Evolutionary conservation across 2,888 invertebrate genomes (phyloP).

Genomic region (Synergus umbraculus): DNA sequence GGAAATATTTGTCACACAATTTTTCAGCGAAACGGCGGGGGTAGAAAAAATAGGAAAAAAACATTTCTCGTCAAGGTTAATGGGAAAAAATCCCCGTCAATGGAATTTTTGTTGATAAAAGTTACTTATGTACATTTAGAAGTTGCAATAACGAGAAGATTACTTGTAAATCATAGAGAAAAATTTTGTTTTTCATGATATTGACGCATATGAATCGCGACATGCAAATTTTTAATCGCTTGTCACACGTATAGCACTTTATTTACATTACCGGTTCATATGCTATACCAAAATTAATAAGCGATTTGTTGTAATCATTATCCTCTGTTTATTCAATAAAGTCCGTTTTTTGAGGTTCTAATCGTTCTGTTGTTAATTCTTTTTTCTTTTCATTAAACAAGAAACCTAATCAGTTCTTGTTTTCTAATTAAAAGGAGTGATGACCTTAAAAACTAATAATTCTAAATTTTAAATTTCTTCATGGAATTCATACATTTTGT

Average conservation of each 20-base stretch:
- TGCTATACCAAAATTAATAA: not conserved
- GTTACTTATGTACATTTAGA: not conserved
- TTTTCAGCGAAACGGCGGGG: not conserved
- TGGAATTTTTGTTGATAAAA: not conserved
- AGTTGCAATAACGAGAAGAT: not conserved
- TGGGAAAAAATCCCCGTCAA: not conserved
- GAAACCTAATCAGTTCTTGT: not conserved
- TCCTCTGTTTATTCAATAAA: not conserved
- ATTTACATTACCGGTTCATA: not conserved
- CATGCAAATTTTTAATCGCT: conserved; percentile 36
- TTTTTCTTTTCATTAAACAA: not conserved
- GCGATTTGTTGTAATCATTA: not conserved
- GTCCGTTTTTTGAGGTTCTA: not conserved
- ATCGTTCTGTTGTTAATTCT: not conserved
- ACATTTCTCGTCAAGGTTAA: not conserved
- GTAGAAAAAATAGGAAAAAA: conserved; percentile 1
- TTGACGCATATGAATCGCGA: conserved; percentile 24
- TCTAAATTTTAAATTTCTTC: not conserved
- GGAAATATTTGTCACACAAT: not conserved
- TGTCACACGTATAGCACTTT: conserved; percentile 1
- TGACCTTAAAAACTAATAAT: not conserved
- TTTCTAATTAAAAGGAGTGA: not conserved
- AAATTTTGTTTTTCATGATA: conserved; percentile 32
- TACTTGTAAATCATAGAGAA: conserved; percentile 1
- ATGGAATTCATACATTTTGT: too few species aligned